Base-by-base conservation (phyloP, 2,797 vertebrate species). In the Trachurus trachurus region DNA sequence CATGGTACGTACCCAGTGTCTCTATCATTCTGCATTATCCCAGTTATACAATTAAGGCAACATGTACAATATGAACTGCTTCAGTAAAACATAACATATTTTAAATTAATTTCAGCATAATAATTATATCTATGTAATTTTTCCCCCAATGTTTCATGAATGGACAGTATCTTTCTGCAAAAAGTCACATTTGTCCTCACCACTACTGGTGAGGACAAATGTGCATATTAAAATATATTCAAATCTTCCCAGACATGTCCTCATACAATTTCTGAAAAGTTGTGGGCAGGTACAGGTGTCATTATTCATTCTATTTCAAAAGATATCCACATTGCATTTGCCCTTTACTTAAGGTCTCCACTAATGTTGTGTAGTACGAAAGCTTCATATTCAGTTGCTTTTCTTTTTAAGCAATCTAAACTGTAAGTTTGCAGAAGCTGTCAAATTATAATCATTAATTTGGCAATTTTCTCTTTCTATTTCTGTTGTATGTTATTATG, bases 351-450 rank as follows among this genome's bases (percentile, higher is more conserved):
- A 60, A 58, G 49, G 15, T 12, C 60, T 58, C 45, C 19, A 74
- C 74, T 64, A 37, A 40, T 54, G 3, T 52, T 31, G 54, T 64
- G 57, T n/a, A 45, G 11, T 31, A 21, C 15, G 44, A 70, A 22
- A 66, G 9, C 61, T 13, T 54, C 16, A 26, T 60, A 61, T 73
- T 66, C 37, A 62, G 21, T 44, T 39, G 60, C 16, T 10, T 2
- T 39, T 64, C 22, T 22, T 34, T 71, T 71, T 74, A 17, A 71
- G 26, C 37, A 61, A 53, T 68, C 11, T 26, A 34, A 72, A 42
- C 12, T 11, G 37, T 53, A 59, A 45, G n/a, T 70, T 59, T 61
- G 16, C 62, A 77, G 17, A 40, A 6, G 34, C 34, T 37, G 34
- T 37, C 34, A 37, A 37, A 37, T 37, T 37, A 37, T 37, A 37